phyloP scores from a whole-genome alignment of 1,140 invertebrate genomes.

The Zaprionus capensis region DNA sequence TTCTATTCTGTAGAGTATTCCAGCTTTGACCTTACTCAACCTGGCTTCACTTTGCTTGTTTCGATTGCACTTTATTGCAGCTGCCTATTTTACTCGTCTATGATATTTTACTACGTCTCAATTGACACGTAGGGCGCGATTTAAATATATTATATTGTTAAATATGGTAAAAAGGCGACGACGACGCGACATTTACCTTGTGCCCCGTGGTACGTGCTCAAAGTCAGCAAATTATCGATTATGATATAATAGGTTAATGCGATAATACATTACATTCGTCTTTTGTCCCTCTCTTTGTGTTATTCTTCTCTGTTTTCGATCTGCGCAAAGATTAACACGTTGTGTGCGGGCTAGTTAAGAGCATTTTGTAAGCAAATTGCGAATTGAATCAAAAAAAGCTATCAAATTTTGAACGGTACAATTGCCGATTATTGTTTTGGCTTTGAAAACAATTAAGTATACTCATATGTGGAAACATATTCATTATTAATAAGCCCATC shows the following conservation, averaged over 20 bases:
- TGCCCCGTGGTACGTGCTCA: constrained; percentile 28
- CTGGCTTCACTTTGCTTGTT: background rate
- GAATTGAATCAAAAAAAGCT: constrained; percentile 1
- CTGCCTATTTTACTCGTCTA: background rate
- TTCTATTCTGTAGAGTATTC: background rate
- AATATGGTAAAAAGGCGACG: constrained; percentile 8
- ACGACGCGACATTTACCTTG: constrained; percentile 8
- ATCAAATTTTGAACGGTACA: background rate
- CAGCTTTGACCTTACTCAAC: background rate
- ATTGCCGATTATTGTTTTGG: constrained; percentile 34
- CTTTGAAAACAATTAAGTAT: constrained; percentile 32
- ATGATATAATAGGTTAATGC: constrained; percentile 38
- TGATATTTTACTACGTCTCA: background rate
- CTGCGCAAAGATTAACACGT: background rate
- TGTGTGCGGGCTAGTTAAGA: background rate
- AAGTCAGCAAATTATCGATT: constrained; percentile 25
- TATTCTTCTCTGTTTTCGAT: background rate
- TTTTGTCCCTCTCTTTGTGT: constrained; percentile 2
- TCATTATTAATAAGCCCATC: constrained; percentile 34
- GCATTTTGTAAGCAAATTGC: constrained; percentile 1
- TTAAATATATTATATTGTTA: constrained; percentile 4
- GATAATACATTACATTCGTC: constrained; percentile 5
- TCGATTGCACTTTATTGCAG: background rate
- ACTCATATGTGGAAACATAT: constrained; percentile 15
- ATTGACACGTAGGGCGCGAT: constrained; percentile 33